Evolutionary conservation across 92 coral and sea anemone genomes (phyloP), one percentile per base, ranked within the genome.

Genomic region (Siderastrea siderea): DNA sequence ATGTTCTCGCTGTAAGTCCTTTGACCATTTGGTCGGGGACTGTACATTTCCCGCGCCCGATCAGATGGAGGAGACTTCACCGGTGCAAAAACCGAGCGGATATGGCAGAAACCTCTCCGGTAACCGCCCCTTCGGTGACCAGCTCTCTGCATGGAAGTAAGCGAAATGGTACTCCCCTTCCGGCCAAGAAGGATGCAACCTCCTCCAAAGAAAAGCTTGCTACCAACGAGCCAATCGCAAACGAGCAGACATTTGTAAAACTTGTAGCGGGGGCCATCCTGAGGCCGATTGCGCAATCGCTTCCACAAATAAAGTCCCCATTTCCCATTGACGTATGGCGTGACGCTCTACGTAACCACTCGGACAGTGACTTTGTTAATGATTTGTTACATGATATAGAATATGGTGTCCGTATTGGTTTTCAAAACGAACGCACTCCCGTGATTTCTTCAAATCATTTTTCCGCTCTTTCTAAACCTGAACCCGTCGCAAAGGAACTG

Each of bases 361-460:
- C 90, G 72, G 90, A 86, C 79, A 4, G 9, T 59, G 50, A 9
- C n/a, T 88, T 88, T 44, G 75, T 80, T 2, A 17, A 2, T 1
- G 55, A 68, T 1, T 75, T 77, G 5, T 48, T 68, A 0, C 59
- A 77, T 10, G 78, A 77, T 7, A 86, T 77, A 3, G 68, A 57
- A n/a, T 52, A 17, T 55, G 78, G 78, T 2, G 89, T 85, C 9
- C 77, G 49, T 7, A 76, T 85, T 66, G 84, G 89, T 26, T 84
- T 44, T 67, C 50, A 71, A 3, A 26, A 76, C 8, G 47, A 59
- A 4, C 64, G 67, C 38, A 19, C 51, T 75, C 47, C 81, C 26
- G n/a, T 61, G 52, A 75, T 64, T 46, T 8, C 14, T 55, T 48
- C 47, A 11, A 85, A 85, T 48, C 83, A 75, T 26, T 46, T 19